Evolutionary conservation across 2,888 invertebrate species (phyloP).

Genomic region (Leucophenga maculata): DNA sequence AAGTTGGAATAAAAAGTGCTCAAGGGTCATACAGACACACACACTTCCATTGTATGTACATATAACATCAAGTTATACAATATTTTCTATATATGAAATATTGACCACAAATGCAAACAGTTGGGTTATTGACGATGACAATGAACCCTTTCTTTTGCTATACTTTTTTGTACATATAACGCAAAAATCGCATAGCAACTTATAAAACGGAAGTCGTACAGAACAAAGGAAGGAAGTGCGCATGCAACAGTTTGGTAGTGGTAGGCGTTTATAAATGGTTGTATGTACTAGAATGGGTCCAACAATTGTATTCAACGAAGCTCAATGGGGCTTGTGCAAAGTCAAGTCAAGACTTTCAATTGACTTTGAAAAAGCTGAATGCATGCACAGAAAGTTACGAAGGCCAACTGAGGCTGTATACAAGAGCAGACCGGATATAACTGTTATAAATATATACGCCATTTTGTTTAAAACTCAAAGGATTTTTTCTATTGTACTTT

Average conservation of each 20-base stretch:
- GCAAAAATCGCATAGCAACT: constrained; percentile 4
- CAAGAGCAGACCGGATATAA: no score
- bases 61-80: neutral
- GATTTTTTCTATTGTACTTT: no score
- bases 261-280: neutral
- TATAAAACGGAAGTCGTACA: constrained; percentile 13
- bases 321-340: neutral
- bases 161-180: no score
- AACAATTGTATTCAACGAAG: neutral
- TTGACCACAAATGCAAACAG: constrained; percentile 15
- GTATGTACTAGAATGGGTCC: neutral
- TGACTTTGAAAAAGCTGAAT: constrained; percentile 17
- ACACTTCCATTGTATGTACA: neutral
- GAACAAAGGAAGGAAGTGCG: neutral
- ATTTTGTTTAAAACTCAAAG: neutral
- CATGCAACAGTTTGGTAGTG: constrained; percentile 11
- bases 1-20: constrained; percentile 6
- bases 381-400: neutral
- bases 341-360: constrained; percentile 10
- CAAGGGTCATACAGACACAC: neutral
- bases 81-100: constrained; percentile 2
- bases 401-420: neutral
- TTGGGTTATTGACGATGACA: neutral
- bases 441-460: neutral
- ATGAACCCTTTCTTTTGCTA: neutral